These are phyloP conservation scores for Tolypeutes matacus DNA, from an alignment of 2,797 vertebrate species.

Conservation along the genomic window DNA sequence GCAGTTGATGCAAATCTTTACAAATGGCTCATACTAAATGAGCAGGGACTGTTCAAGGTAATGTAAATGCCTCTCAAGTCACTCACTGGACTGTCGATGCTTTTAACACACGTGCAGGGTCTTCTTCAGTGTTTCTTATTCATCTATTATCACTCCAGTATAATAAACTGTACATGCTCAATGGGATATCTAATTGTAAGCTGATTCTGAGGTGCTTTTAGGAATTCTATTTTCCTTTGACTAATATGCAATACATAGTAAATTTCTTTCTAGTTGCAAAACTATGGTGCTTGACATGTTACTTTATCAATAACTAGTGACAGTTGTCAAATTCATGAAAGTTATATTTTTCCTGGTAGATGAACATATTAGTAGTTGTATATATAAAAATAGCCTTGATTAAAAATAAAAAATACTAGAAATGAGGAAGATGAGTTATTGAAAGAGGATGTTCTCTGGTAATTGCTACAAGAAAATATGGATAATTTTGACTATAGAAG, in stretches of 20 bases:
- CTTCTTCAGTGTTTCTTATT: neutral
- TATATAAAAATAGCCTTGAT: slow-evolving; percentile 53
- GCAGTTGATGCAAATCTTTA: neutral
- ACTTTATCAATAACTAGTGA: slow-evolving; percentile 73
- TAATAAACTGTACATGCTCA: slow-evolving; percentile 54
- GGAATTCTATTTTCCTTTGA: slow-evolving; percentile 77
- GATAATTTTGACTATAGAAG: neutral
- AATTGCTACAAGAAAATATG: slow-evolving; percentile 48
- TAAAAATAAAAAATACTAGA: slow-evolving; percentile 54
- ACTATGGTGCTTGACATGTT: slow-evolving; percentile 79
- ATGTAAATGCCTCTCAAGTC: slow-evolving; percentile 42
- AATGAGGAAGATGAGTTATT: slow-evolving; percentile 46
- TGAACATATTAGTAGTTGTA: slow-evolving; percentile 65
- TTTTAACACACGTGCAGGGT: neutral
- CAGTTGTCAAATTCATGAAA: slow-evolving; percentile 10
- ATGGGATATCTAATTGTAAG: slow-evolving; percentile 66
- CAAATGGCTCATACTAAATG: slow-evolving; percentile 62
- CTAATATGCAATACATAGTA: slow-evolving; percentile 40
- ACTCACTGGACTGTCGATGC: neutral
- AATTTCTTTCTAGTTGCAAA: slow-evolving; percentile 79
- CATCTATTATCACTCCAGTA: neutral
- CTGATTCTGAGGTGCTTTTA: slow-evolving; percentile 73
- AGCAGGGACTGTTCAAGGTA: slow-evolving; percentile 60
- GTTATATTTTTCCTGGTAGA: slow-evolving; percentile 66
- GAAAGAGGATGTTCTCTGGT: slow-evolving; percentile 57